Base-by-base conservation (phyloP, 2,888 invertebrate species). In the Pristionchus arcanus region DNA sequence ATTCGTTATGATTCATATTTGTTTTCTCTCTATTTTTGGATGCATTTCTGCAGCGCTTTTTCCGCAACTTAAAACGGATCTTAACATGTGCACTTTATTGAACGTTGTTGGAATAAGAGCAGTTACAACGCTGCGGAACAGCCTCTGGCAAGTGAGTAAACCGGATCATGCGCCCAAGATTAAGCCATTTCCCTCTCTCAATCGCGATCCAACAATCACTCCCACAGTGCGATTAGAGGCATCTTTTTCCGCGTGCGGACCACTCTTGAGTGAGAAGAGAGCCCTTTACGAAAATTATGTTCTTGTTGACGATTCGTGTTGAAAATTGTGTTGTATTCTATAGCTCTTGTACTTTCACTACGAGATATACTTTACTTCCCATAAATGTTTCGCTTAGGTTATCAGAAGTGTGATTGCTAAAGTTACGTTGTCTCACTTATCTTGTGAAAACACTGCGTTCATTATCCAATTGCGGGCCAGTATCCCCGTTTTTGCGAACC, bases 151-250 rank as follows among this genome's bases (percentile, higher is more conserved):
- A 37, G 34, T 16, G 21, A 77, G 74, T 77, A 77, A 77, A 77
- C 74, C 74, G 74, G 74, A 37, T 42, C 37, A 42, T 13, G 74
- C 74, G 74, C 42, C 25, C 25, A 77, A 77, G 74, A 31, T 77
- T 77, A 77, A 77, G 74, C 74, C n/a, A 37, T 16, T 16, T 71
- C 42, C 11, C 42, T 21, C 74, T 31, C 74, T 42, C 42, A 28
- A 25, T 37, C 74, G n/a, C 42, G 74, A 77, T 77, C 74, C 42
- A 77, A 28, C 74, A 37, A 37, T 77, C 74, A 25, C 74, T 25
- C 25, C 37, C 31, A 37, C 74, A 77, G 25, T 21, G 74, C 74
- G 42, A 42, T 31, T 31, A 31, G 31, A 28, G 68, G 31, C 68
- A 21, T 31, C 68, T 68, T 68, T 68, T 68, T 68, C 31, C 31